A percentile compares a stretch with the other conserved stretches of the same genome.
Conservation (phyloP, 1,140 invertebrate species). For the Rhopalosiphum padi region DNA sequence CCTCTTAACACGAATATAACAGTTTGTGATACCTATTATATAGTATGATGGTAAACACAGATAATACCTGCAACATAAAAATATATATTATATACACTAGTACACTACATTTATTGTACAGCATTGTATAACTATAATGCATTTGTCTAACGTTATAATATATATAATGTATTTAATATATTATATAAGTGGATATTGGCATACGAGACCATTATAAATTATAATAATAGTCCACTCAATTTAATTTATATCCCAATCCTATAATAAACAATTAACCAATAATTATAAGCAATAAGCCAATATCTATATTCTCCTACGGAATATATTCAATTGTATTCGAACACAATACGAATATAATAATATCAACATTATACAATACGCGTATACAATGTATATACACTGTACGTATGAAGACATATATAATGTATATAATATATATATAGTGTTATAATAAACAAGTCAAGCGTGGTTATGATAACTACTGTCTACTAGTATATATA, state of each 20-base stretch:
- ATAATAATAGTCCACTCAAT: conserved; percentile 3
- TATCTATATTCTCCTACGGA: not conserved
- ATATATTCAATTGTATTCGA: conserved; percentile 13
- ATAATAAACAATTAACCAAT: conserved; percentile 18
- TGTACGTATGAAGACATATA: not conserved
- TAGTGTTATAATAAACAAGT: not conserved
- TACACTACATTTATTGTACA: no score
- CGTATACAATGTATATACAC: not conserved
- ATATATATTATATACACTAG: no score
- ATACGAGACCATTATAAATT: not conserved
- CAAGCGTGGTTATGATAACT: not conserved
- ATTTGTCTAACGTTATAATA: no score
- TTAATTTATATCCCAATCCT: conserved; percentile 1
- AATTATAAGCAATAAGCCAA: not conserved
- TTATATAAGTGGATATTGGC: not conserved
- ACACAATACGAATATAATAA: not conserved
- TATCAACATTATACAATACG: not conserved
- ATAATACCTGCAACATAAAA: no score
- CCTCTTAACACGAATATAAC: no score
- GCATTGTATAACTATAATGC: no score
- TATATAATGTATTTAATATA: no score
- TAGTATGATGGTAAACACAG: no score
- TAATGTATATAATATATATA: not conserved
- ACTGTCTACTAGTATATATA: not conserved
- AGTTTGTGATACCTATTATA: not conserved